phyloP scores from a whole-genome alignment of 2,888 invertebrate species.

The Oscheius myriophilus region DNA sequence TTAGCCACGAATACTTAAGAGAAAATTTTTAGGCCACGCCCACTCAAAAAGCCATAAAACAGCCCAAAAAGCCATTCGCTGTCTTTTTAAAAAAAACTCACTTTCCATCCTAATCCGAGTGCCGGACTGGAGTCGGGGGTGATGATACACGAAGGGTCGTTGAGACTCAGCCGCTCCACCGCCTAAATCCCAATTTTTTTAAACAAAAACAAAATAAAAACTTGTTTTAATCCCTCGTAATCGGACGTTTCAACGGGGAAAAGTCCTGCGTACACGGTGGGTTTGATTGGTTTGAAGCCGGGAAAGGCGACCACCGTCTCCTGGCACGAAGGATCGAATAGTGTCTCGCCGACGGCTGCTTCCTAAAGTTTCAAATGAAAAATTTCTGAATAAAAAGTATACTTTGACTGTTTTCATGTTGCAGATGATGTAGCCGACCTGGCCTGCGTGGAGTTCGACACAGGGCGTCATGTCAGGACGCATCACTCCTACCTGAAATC shows the following conservation, averaged over 20 bases:
- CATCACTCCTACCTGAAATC: constrained; percentile 78
- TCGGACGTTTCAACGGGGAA: constrained; percentile 83
- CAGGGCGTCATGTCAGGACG: constrained; percentile 77
- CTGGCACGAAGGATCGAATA: constrained; percentile 72
- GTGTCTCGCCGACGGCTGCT: constrained; percentile 66
- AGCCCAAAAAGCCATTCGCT: no score
- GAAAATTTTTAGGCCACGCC: no score
- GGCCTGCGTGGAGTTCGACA: constrained; percentile 79
- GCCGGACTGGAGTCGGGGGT: constrained; percentile 77
- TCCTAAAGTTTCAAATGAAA: constrained; percentile 37
- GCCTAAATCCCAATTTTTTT: constrained; percentile 75
- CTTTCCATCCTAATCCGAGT: constrained; percentile 74
- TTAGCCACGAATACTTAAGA: no score
- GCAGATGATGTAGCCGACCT: constrained; percentile 88
- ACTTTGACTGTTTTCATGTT: constrained; percentile 79
- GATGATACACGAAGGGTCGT: constrained; percentile 90
- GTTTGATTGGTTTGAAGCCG: constrained; percentile 78
- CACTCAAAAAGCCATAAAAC: no score
- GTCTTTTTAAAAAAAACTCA: no score
- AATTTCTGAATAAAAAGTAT: constrained; percentile 1
- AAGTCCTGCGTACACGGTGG: constrained; percentile 86
- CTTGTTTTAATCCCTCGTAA: constrained; percentile 72
- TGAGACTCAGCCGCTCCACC: constrained; percentile 89
- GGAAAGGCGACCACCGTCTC: constrained; percentile 77
- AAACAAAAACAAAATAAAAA: constrained; percentile 71